Base-by-base conservation (phyloP, 2,113 vertebrate genomes). In the Anolis sagrei region DNA sequence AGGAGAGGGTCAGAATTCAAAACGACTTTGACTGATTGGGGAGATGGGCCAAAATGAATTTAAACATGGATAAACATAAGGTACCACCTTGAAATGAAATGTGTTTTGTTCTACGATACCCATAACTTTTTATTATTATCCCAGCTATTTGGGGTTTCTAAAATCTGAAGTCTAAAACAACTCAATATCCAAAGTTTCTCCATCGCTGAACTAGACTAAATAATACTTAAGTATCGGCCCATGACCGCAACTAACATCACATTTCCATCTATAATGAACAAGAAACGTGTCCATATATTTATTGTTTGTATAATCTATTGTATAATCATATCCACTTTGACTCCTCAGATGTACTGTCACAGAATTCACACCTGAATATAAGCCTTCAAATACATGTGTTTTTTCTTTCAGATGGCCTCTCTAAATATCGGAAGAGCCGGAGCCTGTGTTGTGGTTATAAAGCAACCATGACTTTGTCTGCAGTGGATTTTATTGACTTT, bases 351-450 rank as follows among this genome's bases (percentile, higher is more conserved):
- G 29, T 73, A 61, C 48, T 49, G 49, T 29, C 51, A 58, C 14
- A 58, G 9, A 36, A 80, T 74, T 48, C 69, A 29, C 48, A 34
- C 54, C 18, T 88, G 76, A 19, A 5, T 18, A 88, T 16, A 1
- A 2, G 86, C 76, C 19, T 34, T 88, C 66, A n/a, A 83, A 0
- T 69, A 91, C 61, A 48, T 91, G n/a, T 58, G 72, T 54, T 87
- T 92, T 76, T 70, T 92, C 64, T 44, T 89, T 89, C 93, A 97
- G 97, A 97, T 97, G 96, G 96, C 97, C 77, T 97, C 96, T 70
- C 89, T 97, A 95, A 97, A 97, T 88, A 97, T 97, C 82, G 97
- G 96, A 83, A 94, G 96, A 94, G 97, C 96, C 51, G 97, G 96
- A 79, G 97, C 97, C 82, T 97, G 97, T 85, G 96, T 97, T 66